Evolutionary conservation across 2,888 invertebrate genomes (phyloP).

Genomic region (Sturmia bella): DNA sequence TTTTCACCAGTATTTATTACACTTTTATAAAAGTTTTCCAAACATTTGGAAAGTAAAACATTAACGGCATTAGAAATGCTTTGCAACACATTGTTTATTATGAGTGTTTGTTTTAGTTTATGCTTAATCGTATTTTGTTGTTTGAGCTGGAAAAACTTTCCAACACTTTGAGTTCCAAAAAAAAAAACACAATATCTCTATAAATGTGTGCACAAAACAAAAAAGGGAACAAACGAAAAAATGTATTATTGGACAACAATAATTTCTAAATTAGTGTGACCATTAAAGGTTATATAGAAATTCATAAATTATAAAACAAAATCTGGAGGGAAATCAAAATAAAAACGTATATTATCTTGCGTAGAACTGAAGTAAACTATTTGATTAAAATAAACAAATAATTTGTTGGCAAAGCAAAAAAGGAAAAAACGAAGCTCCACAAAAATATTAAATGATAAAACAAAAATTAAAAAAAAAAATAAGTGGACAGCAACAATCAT

Average conservation of each 20-base stretch:
- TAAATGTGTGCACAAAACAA: not conserved
- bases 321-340: too few relatives aligned
- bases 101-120: constrained; percentile 5
- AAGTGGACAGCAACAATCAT: too few relatives aligned
- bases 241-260: not conserved
- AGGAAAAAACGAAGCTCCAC: too few relatives aligned
- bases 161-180: constrained; percentile 43
- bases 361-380: too few relatives aligned
- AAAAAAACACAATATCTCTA: constrained; percentile 25
- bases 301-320: constrained; percentile 39
- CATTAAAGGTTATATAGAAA: constrained; percentile 60
- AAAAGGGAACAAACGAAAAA: too few relatives aligned
- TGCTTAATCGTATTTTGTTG: constrained; percentile 35
- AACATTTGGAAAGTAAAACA: not conserved
- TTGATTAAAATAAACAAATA: too few relatives aligned
- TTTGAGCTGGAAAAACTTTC: constrained; percentile 41
- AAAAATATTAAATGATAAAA: too few relatives aligned
- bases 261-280: constrained; percentile 44
- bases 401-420: too few relatives aligned
- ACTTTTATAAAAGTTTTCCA: constrained; percentile 48
- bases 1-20: constrained; percentile 63
- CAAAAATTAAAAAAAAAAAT: too few relatives aligned
- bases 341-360: too few relatives aligned
- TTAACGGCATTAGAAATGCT: not conserved
- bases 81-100: constrained; percentile 19